Base-by-base conservation (phyloP, 1,140 invertebrate genomes). In the Sweltsa coloradensis region DNA sequence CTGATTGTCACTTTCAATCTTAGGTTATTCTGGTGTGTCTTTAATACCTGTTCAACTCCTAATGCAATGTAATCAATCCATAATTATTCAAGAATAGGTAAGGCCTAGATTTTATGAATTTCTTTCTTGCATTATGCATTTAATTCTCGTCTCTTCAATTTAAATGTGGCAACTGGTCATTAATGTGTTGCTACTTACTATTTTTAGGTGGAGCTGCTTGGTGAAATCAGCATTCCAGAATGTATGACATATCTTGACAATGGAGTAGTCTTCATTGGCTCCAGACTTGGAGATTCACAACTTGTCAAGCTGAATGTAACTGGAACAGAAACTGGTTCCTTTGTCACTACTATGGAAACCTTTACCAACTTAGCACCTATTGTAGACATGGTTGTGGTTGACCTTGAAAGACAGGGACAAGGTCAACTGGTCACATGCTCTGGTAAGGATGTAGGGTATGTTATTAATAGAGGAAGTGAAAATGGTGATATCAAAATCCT, bases 201-300 rank as follows among this genome's bases (percentile, higher is more conserved):
- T 7, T 40, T 40, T 40, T 23, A 23, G 21, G 19, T 42, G 2
- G 6, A 11, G 9, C 27, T 57, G 22, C 44, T 57, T 44, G 81
- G 83, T 29, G 87, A 97, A 70, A 95, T 96, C 27, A 92, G 90
- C 13, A 96, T 97, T 53, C 92, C 96, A 3, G 94, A 98, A 66
- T 95, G 91, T 60, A 85, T 99, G 60, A 97, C 93, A n/a, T 99
- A 99, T 61, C 70, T 99, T 39, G 96, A 99, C 62, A 99, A 99
- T 71, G 92, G 92, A 34, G 95, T 99, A 21, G 83, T 99, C 40
- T 99, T 95, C 64, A 81, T 99, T 55, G 96, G 96, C 0, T 97
- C 94, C 1, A 78, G 92, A 18, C 71, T 99, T 19, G 96, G 96
- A 0, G 96, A 99, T 67, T 97, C 92, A 0, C 95, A 98, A 52